Evolutionary conservation across 2,113 vertebrate genomes (phyloP).

Genomic region (Psettodes erumei): DNA sequence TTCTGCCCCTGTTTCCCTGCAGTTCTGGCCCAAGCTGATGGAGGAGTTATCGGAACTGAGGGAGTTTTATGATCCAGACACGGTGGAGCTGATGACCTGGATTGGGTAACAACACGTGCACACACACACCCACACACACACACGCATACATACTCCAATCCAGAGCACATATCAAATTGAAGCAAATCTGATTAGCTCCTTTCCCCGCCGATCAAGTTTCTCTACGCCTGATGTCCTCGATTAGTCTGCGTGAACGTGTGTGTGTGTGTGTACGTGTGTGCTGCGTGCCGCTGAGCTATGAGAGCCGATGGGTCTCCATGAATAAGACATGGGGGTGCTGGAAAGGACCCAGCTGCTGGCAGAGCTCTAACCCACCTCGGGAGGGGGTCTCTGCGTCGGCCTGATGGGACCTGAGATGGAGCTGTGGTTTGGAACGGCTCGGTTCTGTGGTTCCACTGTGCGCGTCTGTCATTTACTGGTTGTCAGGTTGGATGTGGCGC

Average conservation of each 20-base stretch:
- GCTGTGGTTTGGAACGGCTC: constrained; percentile 47
- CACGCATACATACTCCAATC: constrained; percentile 7
- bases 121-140: constrained; percentile 24
- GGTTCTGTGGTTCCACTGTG: constrained; percentile 9
- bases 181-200: constrained; percentile 64
- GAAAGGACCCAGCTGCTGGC: constrained; percentile 75
- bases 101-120: constrained; percentile 86
- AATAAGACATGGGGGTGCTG: constrained; percentile 70
- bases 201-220: constrained; percentile 55
- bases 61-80: constrained; percentile 99
- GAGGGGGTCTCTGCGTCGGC: constrained; percentile 47
- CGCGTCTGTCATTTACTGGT: constrained; percentile 39
- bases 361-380: constrained; percentile 52
- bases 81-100: constrained; percentile 99
- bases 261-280: constrained; percentile 29
- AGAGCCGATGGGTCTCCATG: constrained; percentile 66
- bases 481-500: constrained; percentile 1
- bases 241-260: constrained; percentile 28
- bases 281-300: constrained; percentile 61
- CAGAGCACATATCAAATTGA: constrained; percentile 45
- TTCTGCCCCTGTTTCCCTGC: constrained; percentile 27
- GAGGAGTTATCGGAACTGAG: constrained; percentile 94
- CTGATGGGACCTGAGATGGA: constrained; percentile 55
- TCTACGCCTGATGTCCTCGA: constrained; percentile 56
- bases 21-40: constrained; percentile 96